These are phyloP conservation scores for Esox lucius DNA, from an alignment of 2,797 vertebrate genomes.

Conservation along the genomic window DNA sequence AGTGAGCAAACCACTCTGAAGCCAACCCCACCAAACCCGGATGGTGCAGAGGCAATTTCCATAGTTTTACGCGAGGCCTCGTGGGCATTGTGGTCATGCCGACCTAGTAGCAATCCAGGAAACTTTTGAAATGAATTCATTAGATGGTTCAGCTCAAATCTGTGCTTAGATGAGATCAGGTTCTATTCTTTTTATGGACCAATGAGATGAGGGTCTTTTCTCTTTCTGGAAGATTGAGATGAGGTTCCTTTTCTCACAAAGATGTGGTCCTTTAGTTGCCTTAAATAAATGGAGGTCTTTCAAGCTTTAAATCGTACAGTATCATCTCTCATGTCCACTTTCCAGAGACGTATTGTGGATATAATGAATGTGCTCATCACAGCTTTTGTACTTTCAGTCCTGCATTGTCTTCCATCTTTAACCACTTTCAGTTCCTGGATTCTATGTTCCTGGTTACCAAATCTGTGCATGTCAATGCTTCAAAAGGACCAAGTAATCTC, in stretches of 20 bases:
- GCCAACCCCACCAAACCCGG: too few relatives aligned
- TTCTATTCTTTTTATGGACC: too few relatives aligned
- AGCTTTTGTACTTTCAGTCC: not conserved
- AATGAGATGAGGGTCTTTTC: not conserved
- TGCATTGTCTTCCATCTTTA: slow-evolving; percentile 10
- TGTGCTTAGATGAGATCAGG: not conserved
- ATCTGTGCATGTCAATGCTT: slow-evolving; percentile 26
- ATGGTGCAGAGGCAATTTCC: too few relatives aligned
- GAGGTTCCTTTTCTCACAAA: too few relatives aligned
- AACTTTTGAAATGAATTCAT: too few relatives aligned
- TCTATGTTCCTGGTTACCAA: slow-evolving; percentile 9
- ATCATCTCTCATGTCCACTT: not conserved
- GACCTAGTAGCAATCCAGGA: too few relatives aligned
- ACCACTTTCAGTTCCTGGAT: not conserved
- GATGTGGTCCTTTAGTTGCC: not conserved
- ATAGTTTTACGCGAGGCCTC: too few relatives aligned
- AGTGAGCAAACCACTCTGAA: too few relatives aligned
- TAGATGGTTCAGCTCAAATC: not conserved
- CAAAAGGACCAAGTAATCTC: slow-evolving; percentile 22
- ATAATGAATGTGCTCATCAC: not conserved
- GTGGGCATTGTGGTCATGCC: too few relatives aligned
- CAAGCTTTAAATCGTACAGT: not conserved
- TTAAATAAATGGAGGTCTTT: not conserved
- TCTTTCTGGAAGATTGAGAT: not conserved
- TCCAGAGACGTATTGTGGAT: not conserved